These are phyloP conservation scores for Creontiades dilutus DNA, from an alignment of 2,888 invertebrate genomes.

Conservation along the genomic window DNA sequence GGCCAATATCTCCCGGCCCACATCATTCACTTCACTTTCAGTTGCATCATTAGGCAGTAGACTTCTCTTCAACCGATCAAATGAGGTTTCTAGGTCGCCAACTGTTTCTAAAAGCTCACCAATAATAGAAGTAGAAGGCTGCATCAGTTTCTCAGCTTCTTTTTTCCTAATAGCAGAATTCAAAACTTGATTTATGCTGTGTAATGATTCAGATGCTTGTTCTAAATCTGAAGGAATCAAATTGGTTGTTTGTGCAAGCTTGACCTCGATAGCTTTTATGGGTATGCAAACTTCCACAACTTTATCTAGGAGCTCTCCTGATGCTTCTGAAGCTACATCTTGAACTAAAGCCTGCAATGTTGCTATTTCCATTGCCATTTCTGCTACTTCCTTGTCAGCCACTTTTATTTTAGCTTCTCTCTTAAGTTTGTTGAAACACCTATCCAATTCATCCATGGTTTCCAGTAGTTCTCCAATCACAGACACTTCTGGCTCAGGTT, in stretches of 20 bases:
- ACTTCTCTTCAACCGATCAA: conserved; percentile 63
- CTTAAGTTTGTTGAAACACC: conserved; percentile 63
- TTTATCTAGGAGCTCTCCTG: conserved; percentile 64
- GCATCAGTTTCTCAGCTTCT: conserved; percentile 65
- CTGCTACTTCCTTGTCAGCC: conserved; percentile 52
- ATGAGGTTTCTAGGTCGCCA: conserved; percentile 59
- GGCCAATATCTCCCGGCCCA: conserved; percentile 67
- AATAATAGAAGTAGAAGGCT: conserved; percentile 67
- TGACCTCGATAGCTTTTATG: conserved; percentile 64
- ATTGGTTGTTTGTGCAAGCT: conserved; percentile 47
- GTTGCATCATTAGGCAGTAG: conserved; percentile 41
- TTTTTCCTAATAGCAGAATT: conserved; percentile 57
- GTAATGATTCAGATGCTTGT: conserved; percentile 40
- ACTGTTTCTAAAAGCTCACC: conserved; percentile 67
- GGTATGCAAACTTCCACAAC: conserved; percentile 66
- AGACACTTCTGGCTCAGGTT: conserved; percentile 64
- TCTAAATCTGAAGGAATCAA: conserved; percentile 49
- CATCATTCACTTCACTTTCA: conserved; percentile 49
- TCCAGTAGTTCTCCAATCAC: conserved; percentile 68
- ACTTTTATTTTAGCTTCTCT: conserved; percentile 49
- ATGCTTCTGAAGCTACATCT: conserved; percentile 62
- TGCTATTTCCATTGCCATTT: conserved; percentile 64
- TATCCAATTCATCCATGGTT: conserved; percentile 66
- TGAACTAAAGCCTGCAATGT: conserved; percentile 65
- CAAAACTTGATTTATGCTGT: conserved; percentile 63